Evolutionary conservation across 1,140 invertebrate genomes (phyloP), one percentile per base, ranked within the genome.

Genomic region (Cecropterus lyciades): DNA sequence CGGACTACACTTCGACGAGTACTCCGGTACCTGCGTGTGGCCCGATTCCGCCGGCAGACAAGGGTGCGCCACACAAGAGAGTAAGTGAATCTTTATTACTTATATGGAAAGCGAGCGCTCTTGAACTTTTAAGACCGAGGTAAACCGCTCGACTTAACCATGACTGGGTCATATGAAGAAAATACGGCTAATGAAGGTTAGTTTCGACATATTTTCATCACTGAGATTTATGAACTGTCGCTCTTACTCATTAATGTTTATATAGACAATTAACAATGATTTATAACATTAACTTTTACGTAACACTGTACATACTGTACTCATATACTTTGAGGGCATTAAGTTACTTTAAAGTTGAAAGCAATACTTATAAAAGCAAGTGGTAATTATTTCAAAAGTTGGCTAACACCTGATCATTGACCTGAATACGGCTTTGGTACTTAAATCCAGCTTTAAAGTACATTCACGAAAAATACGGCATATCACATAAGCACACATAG

Each of bases 1-100:
- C 67, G 96, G 97, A 8, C 93, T 98, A 6, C 96, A 97, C 79
- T 98, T 98, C 85, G 96, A 98, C 77, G 97, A 98, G 80, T 97
- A 95, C 88, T 95, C 94, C 42, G 96, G 96, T 24, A 97, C 96
- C 13, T 98, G 97, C 78, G 97, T 97, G 14, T 98, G 97, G 97
- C 97, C 97, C 0, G 96, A 96, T 45, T 93, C 95, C 6, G 96
- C 96, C 17, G 95, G 94, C 67, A 94, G 96, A 79, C 93, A 95
- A 77, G 96, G 96, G 75, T 97, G 96, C 87, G 92, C 92, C 49
- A 80, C 78, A 1, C 87, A 93, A 64, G 89, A 92, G 11, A 93
- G 93, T 93, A 79, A 91, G 89, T 83, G 33, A 37, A 37, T 37
- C 33, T 37, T 37, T 51, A 6, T 65, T 37, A 14, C 46, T 43